These are phyloP conservation scores for Lampropteryx suffumata DNA, from an alignment of 2,888 invertebrate species.

Conservation along the genomic window DNA sequence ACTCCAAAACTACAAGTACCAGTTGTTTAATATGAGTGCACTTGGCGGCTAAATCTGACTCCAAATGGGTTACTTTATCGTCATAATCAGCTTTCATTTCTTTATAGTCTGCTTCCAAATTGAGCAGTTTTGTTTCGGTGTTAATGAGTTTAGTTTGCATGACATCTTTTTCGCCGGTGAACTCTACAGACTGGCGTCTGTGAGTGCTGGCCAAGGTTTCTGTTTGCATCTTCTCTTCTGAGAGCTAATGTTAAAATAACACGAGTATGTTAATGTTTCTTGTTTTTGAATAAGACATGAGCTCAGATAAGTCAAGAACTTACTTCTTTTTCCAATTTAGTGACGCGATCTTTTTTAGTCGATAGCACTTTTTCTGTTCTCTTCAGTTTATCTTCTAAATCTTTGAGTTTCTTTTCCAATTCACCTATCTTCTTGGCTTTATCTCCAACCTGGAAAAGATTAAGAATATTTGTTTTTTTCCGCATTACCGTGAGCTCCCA, in stretches of 20 bases:
- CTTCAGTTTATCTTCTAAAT: conserved; percentile 85
- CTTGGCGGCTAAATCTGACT: conserved; percentile 83
- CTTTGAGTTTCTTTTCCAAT: conserved; percentile 86
- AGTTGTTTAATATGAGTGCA: conserved; percentile 84
- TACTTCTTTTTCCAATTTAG: conserved; percentile 85
- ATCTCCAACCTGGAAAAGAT: conserved; percentile 77
- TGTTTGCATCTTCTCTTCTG: conserved; percentile 74
- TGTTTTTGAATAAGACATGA: too few relatives aligned
- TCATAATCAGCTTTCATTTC: conserved; percentile 82
- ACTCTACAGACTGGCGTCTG: conserved; percentile 69
- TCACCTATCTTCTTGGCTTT: conserved; percentile 84
- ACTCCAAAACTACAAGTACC: conserved; percentile 61
- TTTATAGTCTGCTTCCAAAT: conserved; percentile 76
- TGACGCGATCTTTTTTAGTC: conserved; percentile 81
- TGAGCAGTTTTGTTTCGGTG: conserved; percentile 72
- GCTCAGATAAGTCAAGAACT: conserved; percentile 21
- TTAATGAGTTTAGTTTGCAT: conserved; percentile 71
- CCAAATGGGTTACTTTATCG: conserved; percentile 83
- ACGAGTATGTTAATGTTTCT: background rate
- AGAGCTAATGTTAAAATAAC: conserved; percentile 57
- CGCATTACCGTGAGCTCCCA: too few relatives aligned
- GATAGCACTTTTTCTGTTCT: conserved; percentile 81
- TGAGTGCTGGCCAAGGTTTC: conserved; percentile 63
- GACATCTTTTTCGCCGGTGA: conserved; percentile 73
- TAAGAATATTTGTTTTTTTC: background rate